Conservation (phyloP, 1,140 invertebrate species). For the Polyergus mexicanus region DNA sequence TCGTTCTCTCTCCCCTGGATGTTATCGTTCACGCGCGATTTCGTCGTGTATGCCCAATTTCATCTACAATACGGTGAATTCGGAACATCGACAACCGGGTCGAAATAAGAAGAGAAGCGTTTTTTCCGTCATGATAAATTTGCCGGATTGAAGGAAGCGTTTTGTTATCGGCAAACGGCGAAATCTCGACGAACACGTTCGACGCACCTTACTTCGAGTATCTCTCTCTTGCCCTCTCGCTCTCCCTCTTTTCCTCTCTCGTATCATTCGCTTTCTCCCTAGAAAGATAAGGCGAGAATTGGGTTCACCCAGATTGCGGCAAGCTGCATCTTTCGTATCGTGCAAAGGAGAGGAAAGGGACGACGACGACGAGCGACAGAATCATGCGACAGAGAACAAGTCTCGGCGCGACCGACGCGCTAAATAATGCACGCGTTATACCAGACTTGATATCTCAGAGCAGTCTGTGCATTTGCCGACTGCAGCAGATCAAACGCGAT, state of each 20-base stretch:
- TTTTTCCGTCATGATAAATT: constrained; percentile 47
- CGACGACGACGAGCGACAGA: not conserved
- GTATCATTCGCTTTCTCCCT: not conserved
- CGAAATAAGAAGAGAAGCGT: constrained; percentile 53
- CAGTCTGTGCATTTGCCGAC: constrained; percentile 70
- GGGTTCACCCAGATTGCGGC: constrained; percentile 43
- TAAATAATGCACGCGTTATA: constrained; percentile 81
- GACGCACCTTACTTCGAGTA: constrained; percentile 38
- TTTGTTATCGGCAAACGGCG: constrained; percentile 51
- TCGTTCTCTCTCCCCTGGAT: not conserved
- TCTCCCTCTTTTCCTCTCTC: constrained; percentile 10
- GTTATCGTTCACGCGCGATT: constrained; percentile 4
- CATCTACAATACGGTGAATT: constrained; percentile 48
- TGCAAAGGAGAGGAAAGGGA: constrained; percentile 1
- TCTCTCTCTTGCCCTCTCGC: not conserved
- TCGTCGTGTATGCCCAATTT: constrained; percentile 57
- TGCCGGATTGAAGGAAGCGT: constrained; percentile 52
- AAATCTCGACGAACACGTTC: constrained; percentile 51
- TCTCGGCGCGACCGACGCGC: constrained; percentile 69
- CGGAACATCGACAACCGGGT: constrained; percentile 53
- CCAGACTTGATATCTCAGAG: constrained; percentile 79
- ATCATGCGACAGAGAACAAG: constrained; percentile 47
- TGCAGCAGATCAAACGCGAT: constrained; percentile 73
- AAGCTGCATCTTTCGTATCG: constrained; percentile 31
- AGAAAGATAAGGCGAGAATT: constrained; percentile 50